phyloP scores from a whole-genome alignment of 2,113 vertebrate species.

The Phycodurus eques region DNA sequence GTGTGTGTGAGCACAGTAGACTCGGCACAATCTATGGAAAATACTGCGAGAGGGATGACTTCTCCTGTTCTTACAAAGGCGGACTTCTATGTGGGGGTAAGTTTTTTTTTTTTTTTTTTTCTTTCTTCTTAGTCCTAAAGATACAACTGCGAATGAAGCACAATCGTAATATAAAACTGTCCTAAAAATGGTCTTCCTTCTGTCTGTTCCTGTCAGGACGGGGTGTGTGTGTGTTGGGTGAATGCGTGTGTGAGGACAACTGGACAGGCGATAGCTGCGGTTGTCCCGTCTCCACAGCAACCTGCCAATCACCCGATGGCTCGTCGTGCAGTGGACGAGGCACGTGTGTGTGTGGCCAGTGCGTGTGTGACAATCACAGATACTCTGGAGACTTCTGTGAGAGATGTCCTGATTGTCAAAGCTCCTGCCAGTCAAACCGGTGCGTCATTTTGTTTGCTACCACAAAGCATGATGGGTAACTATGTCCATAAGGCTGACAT shows the following conservation, averaged over 20 bases:
- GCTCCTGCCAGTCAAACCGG: constrained; percentile 84
- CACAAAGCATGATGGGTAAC: constrained; percentile 8
- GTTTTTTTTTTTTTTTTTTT: constrained; percentile 24
- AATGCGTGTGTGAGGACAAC: constrained; percentile 81
- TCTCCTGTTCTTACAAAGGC: constrained; percentile 86
- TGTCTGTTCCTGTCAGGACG: constrained; percentile 73
- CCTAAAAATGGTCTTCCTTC: neutral
- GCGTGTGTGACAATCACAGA: constrained; percentile 81
- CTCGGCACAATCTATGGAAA: constrained; percentile 86
- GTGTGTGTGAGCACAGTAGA: constrained; percentile 83
- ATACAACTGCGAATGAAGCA: neutral
- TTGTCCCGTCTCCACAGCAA: constrained; percentile 76
- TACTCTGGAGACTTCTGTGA: constrained; percentile 87
- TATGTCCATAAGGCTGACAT: neutral
- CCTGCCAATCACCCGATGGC: constrained; percentile 80
- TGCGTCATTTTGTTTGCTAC: constrained; percentile 53
- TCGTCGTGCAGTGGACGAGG: constrained; percentile 86
- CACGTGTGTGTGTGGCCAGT: constrained; percentile 85
- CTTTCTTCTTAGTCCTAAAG: neutral
- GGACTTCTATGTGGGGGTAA: constrained; percentile 87
- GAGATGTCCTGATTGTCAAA: constrained; percentile 82
- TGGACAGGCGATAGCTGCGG: constrained; percentile 89
- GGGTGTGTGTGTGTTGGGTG: constrained; percentile 84
- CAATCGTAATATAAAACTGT: neutral
- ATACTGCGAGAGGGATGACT: constrained; percentile 92